Evolutionary conservation across 2,888 invertebrate species (phyloP).

Genomic region (Oxyteleia sp.): DNA sequence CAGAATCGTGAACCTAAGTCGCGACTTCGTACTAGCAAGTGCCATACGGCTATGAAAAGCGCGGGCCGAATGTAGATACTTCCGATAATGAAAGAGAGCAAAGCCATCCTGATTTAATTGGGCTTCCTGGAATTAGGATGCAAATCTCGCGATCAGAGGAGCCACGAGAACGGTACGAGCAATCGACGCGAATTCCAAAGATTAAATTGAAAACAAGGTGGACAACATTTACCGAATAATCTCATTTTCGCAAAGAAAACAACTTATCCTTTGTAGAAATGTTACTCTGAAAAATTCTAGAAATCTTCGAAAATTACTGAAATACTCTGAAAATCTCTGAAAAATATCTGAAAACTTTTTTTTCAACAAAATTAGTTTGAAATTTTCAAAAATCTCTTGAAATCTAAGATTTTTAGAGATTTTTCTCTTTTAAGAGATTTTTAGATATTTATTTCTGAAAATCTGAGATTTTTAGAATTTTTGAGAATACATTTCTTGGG

Average conservation of each 20-base stretch:
- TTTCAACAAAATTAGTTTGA: no score
- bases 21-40: constrained; percentile 75
- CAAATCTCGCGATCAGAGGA: constrained; percentile 75
- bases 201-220: constrained; percentile 27
- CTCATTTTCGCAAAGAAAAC: background rate
- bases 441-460: no score
- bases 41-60: constrained; percentile 80
- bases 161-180: constrained; percentile 31
- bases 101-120: constrained; percentile 80
- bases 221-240: background rate
- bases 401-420: no score
- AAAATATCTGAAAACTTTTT: no score
- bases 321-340: no score
- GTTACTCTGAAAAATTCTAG: background rate
- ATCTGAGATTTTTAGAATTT: no score
- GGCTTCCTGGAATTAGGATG: constrained; percentile 82
- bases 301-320: no score
- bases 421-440: no score
- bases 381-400: no score
- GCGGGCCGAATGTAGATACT: constrained; percentile 81
- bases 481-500: no score
- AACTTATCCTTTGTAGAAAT: no score
- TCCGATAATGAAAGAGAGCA: constrained; percentile 82
- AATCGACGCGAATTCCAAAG: constrained; percentile 49
- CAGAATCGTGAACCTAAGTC: constrained; percentile 85